Evolutionary conservation across 2,888 invertebrate genomes (phyloP).

Genomic region (Argyresthia goedartella): DNA sequence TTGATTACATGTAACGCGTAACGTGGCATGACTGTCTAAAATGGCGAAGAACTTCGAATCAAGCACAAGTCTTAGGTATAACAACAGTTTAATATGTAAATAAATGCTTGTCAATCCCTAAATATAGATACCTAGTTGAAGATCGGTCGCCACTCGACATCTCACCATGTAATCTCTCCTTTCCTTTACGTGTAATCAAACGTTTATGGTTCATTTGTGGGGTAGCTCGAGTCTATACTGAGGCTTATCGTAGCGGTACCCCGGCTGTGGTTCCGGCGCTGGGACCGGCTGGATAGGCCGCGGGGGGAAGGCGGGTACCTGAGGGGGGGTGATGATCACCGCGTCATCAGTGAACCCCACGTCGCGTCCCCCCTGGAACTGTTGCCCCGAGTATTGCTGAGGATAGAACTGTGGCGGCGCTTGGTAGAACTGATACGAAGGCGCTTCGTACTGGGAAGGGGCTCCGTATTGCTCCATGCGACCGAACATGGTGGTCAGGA

Average conservation of each 20-base stretch:
- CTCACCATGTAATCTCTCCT: no score
- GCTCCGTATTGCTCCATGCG: constrained; percentile 35
- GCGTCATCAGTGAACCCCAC: constrained; percentile 57
- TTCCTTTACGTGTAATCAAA: not conserved
- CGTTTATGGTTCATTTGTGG: constrained; percentile 30
- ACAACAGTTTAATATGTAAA: no score
- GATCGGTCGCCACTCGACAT: no score
- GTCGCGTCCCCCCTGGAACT: constrained; percentile 30
- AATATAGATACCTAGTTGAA: no score
- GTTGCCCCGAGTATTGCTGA: constrained; percentile 17
- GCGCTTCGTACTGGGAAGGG: constrained; percentile 21
- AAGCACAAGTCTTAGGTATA: no score
- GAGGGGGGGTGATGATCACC: constrained; percentile 56
- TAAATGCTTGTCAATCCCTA: no score
- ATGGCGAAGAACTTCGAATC: no score
- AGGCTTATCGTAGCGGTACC: constrained; percentile 55
- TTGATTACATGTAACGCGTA: no score
- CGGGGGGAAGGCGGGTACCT: constrained; percentile 29
- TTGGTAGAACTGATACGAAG: constrained; percentile 22
- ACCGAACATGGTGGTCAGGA: constrained; percentile 54
- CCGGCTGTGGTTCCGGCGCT: constrained; percentile 25
- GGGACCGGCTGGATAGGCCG: constrained; percentile 21
- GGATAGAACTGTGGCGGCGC: constrained; percentile 14
- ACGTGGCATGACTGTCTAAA: no score
- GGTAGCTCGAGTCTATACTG: constrained; percentile 51